phyloP scores from a whole-genome alignment of 2,113 vertebrate genomes.

The Columbina picui region DNA sequence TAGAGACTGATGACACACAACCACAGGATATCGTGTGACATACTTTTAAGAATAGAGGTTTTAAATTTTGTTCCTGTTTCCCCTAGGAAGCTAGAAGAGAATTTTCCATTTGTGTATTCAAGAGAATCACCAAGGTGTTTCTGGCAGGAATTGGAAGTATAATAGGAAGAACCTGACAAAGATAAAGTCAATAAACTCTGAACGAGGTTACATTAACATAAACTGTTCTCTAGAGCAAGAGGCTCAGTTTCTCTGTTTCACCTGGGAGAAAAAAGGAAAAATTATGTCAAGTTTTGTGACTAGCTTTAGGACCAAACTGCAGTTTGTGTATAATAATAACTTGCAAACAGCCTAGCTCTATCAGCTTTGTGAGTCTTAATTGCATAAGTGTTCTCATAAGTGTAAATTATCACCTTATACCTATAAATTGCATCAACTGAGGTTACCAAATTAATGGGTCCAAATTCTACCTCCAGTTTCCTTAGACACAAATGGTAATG shows the following conservation, averaged over 20 bases:
- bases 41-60: not conserved
- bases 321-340: not conserved
- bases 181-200: not conserved
- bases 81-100: not conserved
- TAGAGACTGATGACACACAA: not conserved
- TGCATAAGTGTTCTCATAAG: not conserved
- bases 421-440: not conserved
- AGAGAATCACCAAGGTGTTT: not conserved
- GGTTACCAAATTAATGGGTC: not conserved
- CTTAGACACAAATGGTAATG: not conserved
- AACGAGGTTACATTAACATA: not conserved
- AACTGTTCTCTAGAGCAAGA: slow-evolving; percentile 34
- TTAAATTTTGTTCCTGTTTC: not conserved
- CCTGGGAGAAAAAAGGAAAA: slow-evolving; percentile 20
- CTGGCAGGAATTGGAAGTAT: not conserved
- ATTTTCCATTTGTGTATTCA: not conserved
- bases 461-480: not conserved
- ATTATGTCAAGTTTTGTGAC: not conserved
- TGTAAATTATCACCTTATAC: not conserved
- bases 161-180: not conserved
- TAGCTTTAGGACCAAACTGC: not conserved
- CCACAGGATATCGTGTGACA: not conserved
- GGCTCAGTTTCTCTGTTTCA: slow-evolving; percentile 23
- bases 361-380: not conserved
- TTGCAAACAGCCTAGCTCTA: not conserved